These are phyloP conservation scores for Cichladusa arquata DNA, from an alignment of 2,113 vertebrate genomes.

Conservation along the genomic window DNA sequence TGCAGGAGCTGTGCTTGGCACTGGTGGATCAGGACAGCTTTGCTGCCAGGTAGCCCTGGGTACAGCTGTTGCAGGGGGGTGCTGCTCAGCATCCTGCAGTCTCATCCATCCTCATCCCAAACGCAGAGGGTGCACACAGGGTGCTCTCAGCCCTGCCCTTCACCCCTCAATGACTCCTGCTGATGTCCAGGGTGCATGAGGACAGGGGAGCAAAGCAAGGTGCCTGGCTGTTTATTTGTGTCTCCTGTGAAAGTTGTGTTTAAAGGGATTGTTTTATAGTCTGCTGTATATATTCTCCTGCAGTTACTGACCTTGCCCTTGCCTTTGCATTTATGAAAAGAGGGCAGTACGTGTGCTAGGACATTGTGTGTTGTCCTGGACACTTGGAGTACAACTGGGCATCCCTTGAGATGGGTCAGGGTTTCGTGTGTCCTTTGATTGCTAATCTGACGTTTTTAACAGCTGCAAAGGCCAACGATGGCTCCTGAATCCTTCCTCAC, in stretches of 20 bases:
- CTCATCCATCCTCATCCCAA: not conserved
- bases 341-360: slow-evolving; percentile 19
- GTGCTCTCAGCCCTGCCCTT: not conserved
- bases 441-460: not conserved
- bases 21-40: not conserved
- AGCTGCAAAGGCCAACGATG: not conserved
- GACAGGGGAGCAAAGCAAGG: slow-evolving; percentile 1
- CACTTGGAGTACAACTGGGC: not conserved
- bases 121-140: not conserved
- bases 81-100: not conserved
- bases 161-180: not conserved
- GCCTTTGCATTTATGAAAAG: slow-evolving; percentile 49
- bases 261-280: slow-evolving; percentile 44
- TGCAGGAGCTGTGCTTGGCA: not conserved
- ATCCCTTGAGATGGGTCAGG: slow-evolving; percentile 2
- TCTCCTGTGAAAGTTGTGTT: slow-evolving; percentile 14
- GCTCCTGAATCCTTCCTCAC: slow-evolving; percentile 8
- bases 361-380: not conserved
- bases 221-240: slow-evolving; percentile 15
- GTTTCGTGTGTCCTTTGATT: not conserved
- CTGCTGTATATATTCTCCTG: slow-evolving; percentile 41
- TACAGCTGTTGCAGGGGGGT: not conserved
- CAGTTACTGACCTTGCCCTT: slow-evolving; percentile 34
- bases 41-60: not conserved
- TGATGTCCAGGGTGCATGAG: not conserved